Base-by-base conservation (phyloP, 2,113 vertebrate species). In the Sinosuthora webbiana region DNA sequence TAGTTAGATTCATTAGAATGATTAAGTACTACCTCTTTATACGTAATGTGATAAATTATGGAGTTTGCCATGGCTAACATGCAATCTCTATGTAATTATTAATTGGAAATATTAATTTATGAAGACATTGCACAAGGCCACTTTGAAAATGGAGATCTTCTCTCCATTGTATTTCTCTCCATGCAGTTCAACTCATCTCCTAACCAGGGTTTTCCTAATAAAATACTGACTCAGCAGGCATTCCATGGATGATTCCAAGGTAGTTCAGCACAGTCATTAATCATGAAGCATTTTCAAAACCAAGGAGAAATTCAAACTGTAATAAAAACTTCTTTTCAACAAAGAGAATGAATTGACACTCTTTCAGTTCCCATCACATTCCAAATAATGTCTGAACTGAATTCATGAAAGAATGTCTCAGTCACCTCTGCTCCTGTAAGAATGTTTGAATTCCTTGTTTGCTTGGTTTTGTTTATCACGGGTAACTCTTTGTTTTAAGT, bases 361-460 rank as follows among this genome's bases (percentile, higher is more conserved):
- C 39, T 95, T 94, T 95, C 62, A 75, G 39, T 93, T 95, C 83
- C 80, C 59, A 27, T 93, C 71, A 88, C 59, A 85, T 93, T 87
- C 83, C 78, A 75, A 56, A 37, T 3, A 57, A 64, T 82, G 78
- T 56, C 75, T 91, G 83, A 94, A 64, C 74, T 91, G 73, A 94
- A 69, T 74, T 82, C 9, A 65, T 37, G 83, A 87, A 87, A 70
- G 57, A 93, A 59, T 70, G 65, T 89, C 83, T 97, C 78, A 81
- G 17, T 81, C 76, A 86, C 37, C 73, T 88, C 73, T 14, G 4
- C 78, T 74, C 41, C 44, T 94, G 70, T 91, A 80, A 79, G 92
- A 85, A 62, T 59, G 71, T 89, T 80, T 70, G 30, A 77, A 42
- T 57, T 57, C 50, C 50, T 79, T 80, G 65, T 59, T 67, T 42